Conservation (phyloP, 2,113 vertebrate species). For the Melanerpes aurifrons region DNA sequence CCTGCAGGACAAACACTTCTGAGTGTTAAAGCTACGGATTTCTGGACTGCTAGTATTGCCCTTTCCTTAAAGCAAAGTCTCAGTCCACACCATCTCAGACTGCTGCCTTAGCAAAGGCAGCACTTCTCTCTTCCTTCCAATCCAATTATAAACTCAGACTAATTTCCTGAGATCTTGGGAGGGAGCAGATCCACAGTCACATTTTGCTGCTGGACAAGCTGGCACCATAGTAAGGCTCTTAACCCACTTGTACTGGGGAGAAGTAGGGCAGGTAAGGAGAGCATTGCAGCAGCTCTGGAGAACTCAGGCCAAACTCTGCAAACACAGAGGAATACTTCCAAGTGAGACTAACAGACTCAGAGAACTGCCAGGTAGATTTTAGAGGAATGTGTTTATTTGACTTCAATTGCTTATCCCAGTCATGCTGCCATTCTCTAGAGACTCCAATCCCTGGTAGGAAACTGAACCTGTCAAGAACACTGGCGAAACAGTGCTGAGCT, state of each 20-base stretch:
- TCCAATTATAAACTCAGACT: conserved; percentile 49
- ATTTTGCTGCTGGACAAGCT: not conserved
- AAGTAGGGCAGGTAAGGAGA: not conserved
- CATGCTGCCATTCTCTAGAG: not conserved
- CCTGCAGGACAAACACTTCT: not conserved
- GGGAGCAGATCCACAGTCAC: not conserved
- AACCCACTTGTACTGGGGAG: not conserved
- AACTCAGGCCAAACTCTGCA: not conserved
- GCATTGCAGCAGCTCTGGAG: fast-evolving
- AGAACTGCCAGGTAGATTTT: not conserved
- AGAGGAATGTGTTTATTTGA: not conserved
- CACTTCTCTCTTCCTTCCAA: not conserved
- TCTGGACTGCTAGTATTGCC: not conserved
- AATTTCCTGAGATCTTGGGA: conserved; percentile 33
- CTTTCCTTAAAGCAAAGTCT: not conserved
- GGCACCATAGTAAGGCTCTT: not conserved
- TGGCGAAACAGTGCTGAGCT: not conserved
- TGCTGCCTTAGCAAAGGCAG: not conserved
- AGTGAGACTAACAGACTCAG: not conserved
- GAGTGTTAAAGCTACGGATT: not conserved
- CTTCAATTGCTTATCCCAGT: not conserved
- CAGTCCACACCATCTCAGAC: not conserved
- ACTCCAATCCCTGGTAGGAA: fast-evolving
- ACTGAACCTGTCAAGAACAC: not conserved
- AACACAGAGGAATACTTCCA: not conserved